Conservation (phyloP, 1,140 invertebrate species). For the Kradibia gibbosae region DNA sequence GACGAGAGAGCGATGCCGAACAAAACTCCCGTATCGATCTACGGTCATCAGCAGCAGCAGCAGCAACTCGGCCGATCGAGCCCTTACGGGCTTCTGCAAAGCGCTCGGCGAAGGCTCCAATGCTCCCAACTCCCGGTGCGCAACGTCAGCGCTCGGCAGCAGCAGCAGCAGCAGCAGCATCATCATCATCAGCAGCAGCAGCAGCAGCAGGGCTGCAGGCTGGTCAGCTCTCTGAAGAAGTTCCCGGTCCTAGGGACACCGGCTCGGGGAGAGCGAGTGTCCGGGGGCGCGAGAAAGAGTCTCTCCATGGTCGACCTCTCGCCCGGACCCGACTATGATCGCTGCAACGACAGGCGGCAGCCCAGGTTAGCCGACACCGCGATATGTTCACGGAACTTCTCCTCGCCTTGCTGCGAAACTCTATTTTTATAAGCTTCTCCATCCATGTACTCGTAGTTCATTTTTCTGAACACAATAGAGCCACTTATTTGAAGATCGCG, state of each 20-base stretch:
- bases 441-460: too few relatives aligned
- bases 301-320: slow-evolving; percentile 65
- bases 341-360: slow-evolving; percentile 16
- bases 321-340: slow-evolving; percentile 44
- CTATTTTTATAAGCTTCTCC: too few relatives aligned
- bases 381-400: too few relatives aligned
- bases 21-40: neutral
- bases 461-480: too few relatives aligned
- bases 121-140: slow-evolving; percentile 43
- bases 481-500: too few relatives aligned
- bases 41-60: slow-evolving; percentile 25
- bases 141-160: neutral
- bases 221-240: neutral
- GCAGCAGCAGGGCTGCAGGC: slow-evolving; percentile 35
- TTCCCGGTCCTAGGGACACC: neutral
- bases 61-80: slow-evolving; percentile 44
- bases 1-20: slow-evolving; percentile 6
- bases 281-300: slow-evolving; percentile 59
- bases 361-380: too few relatives aligned
- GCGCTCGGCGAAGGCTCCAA: slow-evolving; percentile 23
- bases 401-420: too few relatives aligned
- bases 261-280: neutral
- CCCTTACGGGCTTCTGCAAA: neutral
- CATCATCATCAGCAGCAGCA: too few relatives aligned
- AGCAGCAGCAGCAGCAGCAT: too few relatives aligned